phyloP scores from a whole-genome alignment of 2,113 vertebrate genomes.

The Pseudopodoces humilis region DNA sequence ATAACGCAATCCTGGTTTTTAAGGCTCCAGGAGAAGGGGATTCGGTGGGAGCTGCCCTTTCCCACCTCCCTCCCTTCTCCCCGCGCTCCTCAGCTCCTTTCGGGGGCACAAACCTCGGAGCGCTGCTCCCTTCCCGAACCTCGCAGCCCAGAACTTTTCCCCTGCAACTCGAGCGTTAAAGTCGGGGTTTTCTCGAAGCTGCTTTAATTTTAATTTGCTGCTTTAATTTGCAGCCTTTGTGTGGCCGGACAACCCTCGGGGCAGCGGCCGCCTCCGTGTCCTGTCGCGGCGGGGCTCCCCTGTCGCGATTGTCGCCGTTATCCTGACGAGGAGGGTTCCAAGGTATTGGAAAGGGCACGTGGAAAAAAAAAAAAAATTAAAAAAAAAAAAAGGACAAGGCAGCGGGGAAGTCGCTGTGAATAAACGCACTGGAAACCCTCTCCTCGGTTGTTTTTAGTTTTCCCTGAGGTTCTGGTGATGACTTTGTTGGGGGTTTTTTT shows the following conservation, averaged over 20 bases:
- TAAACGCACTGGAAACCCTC: not conserved
- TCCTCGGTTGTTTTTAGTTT: not conserved
- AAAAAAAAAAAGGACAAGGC: not conserved
- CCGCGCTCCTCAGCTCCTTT: not conserved
- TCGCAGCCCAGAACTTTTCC: not conserved
- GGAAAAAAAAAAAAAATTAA: not conserved
- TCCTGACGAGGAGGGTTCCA: not conserved
- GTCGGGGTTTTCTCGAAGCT: not conserved
- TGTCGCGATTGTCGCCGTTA: not conserved
- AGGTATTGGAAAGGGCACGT: not conserved
- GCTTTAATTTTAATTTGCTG: not conserved
- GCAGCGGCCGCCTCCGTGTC: not conserved
- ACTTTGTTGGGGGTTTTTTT: not conserved
- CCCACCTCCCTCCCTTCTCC: not conserved
- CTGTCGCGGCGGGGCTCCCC: not conserved
- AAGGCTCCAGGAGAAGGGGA: rapidly evolving
- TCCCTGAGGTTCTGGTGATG: not conserved
- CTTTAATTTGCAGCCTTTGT: not conserved
- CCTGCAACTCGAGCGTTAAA: not conserved
- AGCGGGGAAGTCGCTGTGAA: not conserved
- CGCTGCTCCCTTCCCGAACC: not conserved
- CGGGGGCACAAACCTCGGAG: not conserved
- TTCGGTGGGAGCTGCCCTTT: not conserved
- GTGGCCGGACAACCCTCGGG: not conserved
- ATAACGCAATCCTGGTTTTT: rapidly evolving